phyloP scores from a whole-genome alignment of 35 echinoderm and acorn worm genomes.

The Amphiura filiformis region DNA sequence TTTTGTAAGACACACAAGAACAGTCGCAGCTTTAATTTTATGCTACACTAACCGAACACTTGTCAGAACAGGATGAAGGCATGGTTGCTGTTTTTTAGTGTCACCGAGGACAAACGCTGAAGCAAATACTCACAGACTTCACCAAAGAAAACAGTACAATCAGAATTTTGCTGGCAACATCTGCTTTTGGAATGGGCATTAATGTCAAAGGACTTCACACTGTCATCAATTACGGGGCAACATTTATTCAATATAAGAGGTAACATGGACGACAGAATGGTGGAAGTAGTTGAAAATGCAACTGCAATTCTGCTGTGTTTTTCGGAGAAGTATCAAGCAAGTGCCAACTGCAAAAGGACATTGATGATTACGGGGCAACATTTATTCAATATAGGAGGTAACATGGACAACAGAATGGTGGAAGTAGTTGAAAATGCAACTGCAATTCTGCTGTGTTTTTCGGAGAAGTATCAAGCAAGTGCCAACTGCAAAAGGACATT shows the following conservation, averaged over 20 bases:
- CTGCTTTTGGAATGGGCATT: neutral
- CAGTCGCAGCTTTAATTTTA: neutral
- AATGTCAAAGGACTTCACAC: neutral
- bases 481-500: neutral
- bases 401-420: too few relatives aligned
- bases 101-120: neutral
- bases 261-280: too few relatives aligned
- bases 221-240: neutral
- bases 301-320: too few relatives aligned
- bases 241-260: too few relatives aligned
- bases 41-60: neutral
- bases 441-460: too few relatives aligned
- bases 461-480: too few relatives aligned
- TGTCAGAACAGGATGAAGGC: neutral
- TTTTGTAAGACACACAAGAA: neutral
- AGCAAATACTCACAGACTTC: neutral
- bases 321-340: too few relatives aligned
- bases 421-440: too few relatives aligned
- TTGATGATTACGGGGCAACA: too few relatives aligned
- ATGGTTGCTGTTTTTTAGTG: neutral
- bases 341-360: too few relatives aligned
- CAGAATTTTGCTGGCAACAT: neutral
- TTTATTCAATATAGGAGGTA: too few relatives aligned
- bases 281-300: too few relatives aligned
- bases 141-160: neutral